Evolutionary conservation across 2,888 invertebrate genomes (phyloP), one percentile per base, ranked within the genome.

Genomic region (Allygus modestus): DNA sequence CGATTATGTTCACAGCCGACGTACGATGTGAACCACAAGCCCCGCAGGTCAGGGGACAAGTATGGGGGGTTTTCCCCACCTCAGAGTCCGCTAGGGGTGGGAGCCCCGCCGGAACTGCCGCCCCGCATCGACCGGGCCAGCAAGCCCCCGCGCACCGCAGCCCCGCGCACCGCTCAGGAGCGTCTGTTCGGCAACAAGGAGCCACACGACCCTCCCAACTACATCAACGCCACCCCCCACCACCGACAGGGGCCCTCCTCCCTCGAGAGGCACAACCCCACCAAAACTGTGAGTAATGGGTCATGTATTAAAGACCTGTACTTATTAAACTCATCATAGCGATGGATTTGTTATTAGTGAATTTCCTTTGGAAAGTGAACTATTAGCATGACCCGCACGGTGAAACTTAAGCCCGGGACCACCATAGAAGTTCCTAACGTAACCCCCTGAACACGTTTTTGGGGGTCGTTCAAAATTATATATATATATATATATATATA

Each of bases 41-140:
- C 87, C 12, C 87, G 87, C 65, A 84, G 87, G 79, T 87, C 87
- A 28, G 86, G 85, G 23, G 87, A 88, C 41, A 88, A 87, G 46
- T 94, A 94, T 89, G 93, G 94, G 61, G 93, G 94, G 61, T 93
- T 93, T 90, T 92, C 93, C 37, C 86, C 91, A 23, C 87, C 88
- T 26, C 86, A 87, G 15, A 85, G 85, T 75, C 86, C 87, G 17
- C 82, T 85, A 37, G 83, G 84, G 33, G 84, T 84, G 11, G 90
- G 89, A 89, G 90, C 89, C 89, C 94, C 94, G 23, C 97, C 97
- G 0, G 97, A 97, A 91, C 90, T 97, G 85, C 97, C 97, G 0
- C 97, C 97, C 0, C 93, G 97, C 83, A 94, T 97, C 28, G 95
- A 96, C 90, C 92, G 96, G 37, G 95, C 94, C 84, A 94, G 92